Conservation (phyloP, 2,113 vertebrate genomes). For the Ailuropoda melanoleuca region DNA sequence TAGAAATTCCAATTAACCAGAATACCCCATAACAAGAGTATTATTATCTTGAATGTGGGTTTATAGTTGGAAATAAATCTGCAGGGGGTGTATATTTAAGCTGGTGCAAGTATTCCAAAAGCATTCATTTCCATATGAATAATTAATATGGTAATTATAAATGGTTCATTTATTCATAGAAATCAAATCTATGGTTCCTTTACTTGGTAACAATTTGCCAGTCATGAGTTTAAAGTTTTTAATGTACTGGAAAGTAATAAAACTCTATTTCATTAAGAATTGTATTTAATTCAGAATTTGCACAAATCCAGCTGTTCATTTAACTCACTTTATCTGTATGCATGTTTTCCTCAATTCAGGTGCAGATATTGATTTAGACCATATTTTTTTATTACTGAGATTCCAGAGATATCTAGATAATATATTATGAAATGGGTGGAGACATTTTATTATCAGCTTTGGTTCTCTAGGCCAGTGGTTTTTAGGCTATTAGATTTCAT, state of each 20-base stretch:
- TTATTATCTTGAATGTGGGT: conserved; percentile 20
- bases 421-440: neutral
- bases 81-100: neutral
- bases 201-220: conserved; percentile 41
- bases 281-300: conserved; percentile 44
- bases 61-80: conserved; percentile 26
- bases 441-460: neutral
- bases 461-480: neutral
- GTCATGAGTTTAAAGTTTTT: conserved; percentile 44
- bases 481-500: neutral
- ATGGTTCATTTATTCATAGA: conserved; percentile 36
- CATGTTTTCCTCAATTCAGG: neutral
- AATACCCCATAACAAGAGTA: neutral
- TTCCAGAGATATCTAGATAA: neutral
- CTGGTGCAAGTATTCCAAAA: neutral
- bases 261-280: conserved; percentile 53
- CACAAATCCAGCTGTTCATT: neutral
- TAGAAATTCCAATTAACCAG: conserved; percentile 21
- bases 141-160: conserved; percentile 60
- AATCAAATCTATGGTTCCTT: neutral
- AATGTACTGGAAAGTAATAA: conserved; percentile 58
- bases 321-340: conserved; percentile 23
- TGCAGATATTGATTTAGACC: neutral
- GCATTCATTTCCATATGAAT: conserved; percentile 41
- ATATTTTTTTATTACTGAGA: neutral